Evolutionary conservation across 2,888 invertebrate species (phyloP).

Genomic region (Xanthia icteritia): DNA sequence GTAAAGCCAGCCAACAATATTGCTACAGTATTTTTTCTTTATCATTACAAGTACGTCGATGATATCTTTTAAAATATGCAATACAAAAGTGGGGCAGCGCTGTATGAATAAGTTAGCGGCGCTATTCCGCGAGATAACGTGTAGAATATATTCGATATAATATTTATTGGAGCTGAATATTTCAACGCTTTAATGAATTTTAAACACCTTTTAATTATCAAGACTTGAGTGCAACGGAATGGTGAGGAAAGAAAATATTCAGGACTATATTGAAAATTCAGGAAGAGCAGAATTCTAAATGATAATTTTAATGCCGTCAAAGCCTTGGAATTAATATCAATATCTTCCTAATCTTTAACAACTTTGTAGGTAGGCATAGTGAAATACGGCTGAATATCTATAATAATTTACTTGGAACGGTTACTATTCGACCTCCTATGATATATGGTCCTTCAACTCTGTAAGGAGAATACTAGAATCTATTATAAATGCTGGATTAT

Average conservation of each 20-base stretch:
- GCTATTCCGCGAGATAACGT: slow-evolving; percentile 63
- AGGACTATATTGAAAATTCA: background rate
- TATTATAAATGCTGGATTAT: background rate
- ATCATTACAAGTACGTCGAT: slow-evolving; percentile 57
- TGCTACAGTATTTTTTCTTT: slow-evolving; percentile 55
- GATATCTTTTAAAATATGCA: slow-evolving; percentile 69
- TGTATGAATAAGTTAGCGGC: slow-evolving; percentile 79
- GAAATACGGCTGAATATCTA: background rate
- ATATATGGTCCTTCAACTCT: background rate
- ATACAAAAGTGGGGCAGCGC: slow-evolving; percentile 74
- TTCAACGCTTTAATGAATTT: slow-evolving; percentile 56
- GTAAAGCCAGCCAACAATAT: slow-evolving; percentile 35
- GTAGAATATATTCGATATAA: slow-evolving; percentile 63
- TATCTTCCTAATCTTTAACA: background rate
- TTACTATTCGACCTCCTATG: background rate
- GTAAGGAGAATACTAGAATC: background rate
- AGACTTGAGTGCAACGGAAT: background rate
- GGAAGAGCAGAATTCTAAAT: background rate
- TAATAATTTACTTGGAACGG: background rate
- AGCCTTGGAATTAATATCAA: background rate
- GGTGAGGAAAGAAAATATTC: background rate
- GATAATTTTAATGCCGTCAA: no score
- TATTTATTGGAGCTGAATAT: slow-evolving; percentile 66
- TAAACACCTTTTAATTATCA: slow-evolving; percentile 44
- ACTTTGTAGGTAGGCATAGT: background rate